Conservation (phyloP, 2,113 vertebrate genomes). For the Plestiodon gilberti region DNA sequence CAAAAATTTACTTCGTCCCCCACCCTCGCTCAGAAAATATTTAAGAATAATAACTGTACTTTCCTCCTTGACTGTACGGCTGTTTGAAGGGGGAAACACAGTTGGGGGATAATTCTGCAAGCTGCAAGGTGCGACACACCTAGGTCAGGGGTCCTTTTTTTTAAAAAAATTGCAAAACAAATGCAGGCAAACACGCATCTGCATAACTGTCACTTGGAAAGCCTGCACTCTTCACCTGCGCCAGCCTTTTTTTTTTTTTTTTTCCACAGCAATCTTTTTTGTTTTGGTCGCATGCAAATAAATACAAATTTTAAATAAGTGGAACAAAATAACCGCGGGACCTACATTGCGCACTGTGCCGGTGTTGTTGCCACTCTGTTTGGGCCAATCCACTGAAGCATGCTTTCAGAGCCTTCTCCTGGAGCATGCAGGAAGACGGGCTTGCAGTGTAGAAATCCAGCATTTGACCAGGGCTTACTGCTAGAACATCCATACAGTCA, state of each 20-base stretch:
- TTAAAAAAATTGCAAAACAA: slow-evolving; percentile 28
- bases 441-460: slow-evolving; percentile 91
- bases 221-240: slow-evolving; percentile 63
- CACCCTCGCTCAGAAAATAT: neutral
- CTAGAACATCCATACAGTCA: slow-evolving; percentile 94
- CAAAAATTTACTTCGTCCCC: neutral
- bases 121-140: slow-evolving; percentile 46
- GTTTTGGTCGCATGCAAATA: slow-evolving; percentile 75
- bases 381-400: slow-evolving; percentile 92
- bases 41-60: slow-evolving; percentile 13
- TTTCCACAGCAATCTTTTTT: neutral
- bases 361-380: slow-evolving; percentile 90
- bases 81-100: neutral
- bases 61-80: slow-evolving; percentile 33
- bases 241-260: slow-evolving; percentile 24
- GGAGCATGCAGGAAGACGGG: slow-evolving; percentile 92
- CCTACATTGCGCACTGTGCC: slow-evolving; percentile 94
- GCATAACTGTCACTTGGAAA: slow-evolving; percentile 46
- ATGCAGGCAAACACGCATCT: slow-evolving; percentile 26
- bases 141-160: neutral
- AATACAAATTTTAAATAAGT: slow-evolving; percentile 45
- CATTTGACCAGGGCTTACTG: slow-evolving; percentile 89
- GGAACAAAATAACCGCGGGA: slow-evolving; percentile 76
- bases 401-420: slow-evolving; percentile 91
- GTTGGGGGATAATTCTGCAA: slow-evolving; percentile 33